Percentiles rank a stretch among this genome's conserved stretches.
These are phyloP conservation scores for Lutraria rhynchaena DNA, from an alignment of 1,140 invertebrate genomes.

Conservation along the genomic window DNA sequence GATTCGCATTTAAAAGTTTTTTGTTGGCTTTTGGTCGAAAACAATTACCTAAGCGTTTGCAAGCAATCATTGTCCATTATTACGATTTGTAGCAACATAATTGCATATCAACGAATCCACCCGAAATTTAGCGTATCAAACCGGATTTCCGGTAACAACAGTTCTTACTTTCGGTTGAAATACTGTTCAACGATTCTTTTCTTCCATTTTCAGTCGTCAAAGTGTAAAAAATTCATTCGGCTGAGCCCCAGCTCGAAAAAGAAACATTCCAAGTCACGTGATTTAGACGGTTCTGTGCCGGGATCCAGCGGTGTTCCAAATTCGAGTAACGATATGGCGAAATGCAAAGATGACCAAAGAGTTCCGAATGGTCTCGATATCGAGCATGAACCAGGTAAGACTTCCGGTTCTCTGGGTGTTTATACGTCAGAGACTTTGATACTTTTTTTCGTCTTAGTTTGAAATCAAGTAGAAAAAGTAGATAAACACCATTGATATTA, in stretches of 20 bases:
- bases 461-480: not conserved
- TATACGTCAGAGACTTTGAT: not conserved
- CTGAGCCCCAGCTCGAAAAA: conserved; percentile 55
- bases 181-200: not conserved
- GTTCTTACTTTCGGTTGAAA: too few species aligned
- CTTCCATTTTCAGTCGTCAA: conserved; percentile 58
- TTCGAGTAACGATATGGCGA: conserved; percentile 22
- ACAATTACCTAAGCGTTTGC: too few species aligned
- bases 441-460: not conserved
- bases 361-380: conserved; percentile 47
- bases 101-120: too few species aligned
- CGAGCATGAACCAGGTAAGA: too few species aligned
- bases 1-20: too few species aligned
- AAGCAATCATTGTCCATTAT: too few species aligned
- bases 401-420: not conserved
- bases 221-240: conserved; percentile 51
- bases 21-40: too few species aligned
- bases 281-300: not conserved
- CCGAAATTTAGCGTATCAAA: too few species aligned
- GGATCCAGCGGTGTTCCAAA: conserved; percentile 5
- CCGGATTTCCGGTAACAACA: too few species aligned
- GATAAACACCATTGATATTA: not conserved
- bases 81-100: too few species aligned
- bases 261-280: conserved; percentile 37
- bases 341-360: conserved; percentile 28